Evolutionary conservation across 1,140 invertebrate genomes (phyloP).

Genomic region (Halictus rubicundus): DNA sequence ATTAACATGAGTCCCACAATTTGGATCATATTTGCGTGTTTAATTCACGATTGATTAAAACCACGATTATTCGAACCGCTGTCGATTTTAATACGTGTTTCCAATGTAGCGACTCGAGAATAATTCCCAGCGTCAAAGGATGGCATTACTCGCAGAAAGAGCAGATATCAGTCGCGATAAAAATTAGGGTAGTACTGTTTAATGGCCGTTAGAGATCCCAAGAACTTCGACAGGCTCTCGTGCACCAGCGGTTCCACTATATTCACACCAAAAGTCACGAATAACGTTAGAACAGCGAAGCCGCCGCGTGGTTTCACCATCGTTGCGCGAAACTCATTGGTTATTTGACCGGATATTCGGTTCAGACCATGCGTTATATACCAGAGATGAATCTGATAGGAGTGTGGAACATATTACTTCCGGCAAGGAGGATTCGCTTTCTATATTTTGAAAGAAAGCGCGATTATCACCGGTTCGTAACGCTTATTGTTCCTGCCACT

Average conservation of each 20-base stretch:
- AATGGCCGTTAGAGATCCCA: constrained; percentile 44
- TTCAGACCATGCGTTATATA: constrained; percentile 45
- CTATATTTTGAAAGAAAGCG: constrained; percentile 12
- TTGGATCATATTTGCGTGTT: no score
- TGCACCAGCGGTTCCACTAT: constrained; percentile 49
- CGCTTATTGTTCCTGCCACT: neutral
- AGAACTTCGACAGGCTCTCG: constrained; percentile 59
- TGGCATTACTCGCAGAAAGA: no score
- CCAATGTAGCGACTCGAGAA: no score
- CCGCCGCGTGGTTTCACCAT: constrained; percentile 46
- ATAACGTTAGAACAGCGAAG: constrained; percentile 26
- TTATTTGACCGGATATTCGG: constrained; percentile 21
- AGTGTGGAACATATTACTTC: constrained; percentile 12
- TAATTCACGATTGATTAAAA: no score
- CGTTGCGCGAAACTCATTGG: constrained; percentile 33
- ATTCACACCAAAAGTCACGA: constrained; percentile 27
- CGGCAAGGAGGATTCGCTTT: neutral
- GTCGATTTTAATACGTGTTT: no score
- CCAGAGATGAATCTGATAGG: constrained; percentile 48
- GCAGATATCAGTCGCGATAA: neutral
- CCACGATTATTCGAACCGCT: no score
- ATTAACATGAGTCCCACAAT: no score
- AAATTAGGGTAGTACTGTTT: constrained; percentile 53
- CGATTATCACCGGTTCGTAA: neutral
- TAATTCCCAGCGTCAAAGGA: no score